Evolutionary conservation across 2,888 invertebrate species (phyloP).

Genomic region (Zeuzera pyrina): DNA sequence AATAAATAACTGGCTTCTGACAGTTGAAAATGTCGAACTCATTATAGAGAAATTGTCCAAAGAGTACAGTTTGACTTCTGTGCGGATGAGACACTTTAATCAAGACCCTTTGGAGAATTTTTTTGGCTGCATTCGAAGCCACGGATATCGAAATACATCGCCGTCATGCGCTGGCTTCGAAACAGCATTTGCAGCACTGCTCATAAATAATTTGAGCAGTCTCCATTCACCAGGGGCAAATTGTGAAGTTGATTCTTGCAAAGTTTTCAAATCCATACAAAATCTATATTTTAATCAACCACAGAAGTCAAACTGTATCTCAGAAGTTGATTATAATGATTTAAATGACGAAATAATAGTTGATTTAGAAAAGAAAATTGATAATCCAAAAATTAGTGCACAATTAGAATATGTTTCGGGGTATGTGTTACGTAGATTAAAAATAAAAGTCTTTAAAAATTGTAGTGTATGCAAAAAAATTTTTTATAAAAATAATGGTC

Average conservation of each 20-base stretch:
- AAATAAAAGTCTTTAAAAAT: neutral
- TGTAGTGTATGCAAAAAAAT: neutral
- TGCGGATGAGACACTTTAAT: constrained; percentile 7
- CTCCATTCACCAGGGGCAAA: constrained; percentile 4
- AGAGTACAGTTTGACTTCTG: constrained; percentile 5
- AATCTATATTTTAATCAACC: neutral
- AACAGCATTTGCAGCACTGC: constrained; percentile 3
- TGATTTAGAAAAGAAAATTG: constrained; percentile 1
- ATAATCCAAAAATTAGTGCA: neutral
- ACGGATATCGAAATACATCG: constrained; percentile 6
- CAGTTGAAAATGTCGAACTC: constrained; percentile 2
- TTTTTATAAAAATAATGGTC: neutral
- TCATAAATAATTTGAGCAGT: constrained; percentile 8
- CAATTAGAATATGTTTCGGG: neutral
- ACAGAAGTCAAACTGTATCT: no score
- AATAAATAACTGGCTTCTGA: neutral
- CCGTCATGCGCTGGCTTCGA: constrained; percentile 6
- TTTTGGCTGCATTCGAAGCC: constrained; percentile 8
- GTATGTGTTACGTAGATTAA: neutral
- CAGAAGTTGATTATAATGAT: neutral
- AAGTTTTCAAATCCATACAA: neutral
- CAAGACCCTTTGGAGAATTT: constrained; percentile 10
- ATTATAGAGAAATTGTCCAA: constrained; percentile 5
- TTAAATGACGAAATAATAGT: neutral
- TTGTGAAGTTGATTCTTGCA: constrained; percentile 6